Conservation (phyloP, 2,888 invertebrate genomes). For the Pemphredon lugubris region DNA sequence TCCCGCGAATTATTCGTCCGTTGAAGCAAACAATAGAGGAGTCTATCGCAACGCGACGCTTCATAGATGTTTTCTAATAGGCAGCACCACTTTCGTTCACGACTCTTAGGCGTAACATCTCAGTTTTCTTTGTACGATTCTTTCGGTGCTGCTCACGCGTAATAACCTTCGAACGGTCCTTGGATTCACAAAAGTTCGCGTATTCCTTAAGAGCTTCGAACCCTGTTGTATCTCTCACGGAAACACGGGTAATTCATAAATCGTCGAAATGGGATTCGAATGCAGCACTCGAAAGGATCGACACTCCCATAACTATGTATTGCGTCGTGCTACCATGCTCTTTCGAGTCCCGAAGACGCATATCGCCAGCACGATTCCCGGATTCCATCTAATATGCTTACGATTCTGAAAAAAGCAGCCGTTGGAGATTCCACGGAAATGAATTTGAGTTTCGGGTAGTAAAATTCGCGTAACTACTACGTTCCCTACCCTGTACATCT, state of each 20-base stretch:
- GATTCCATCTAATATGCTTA: constrained; percentile 1
- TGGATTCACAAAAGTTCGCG: too few species aligned
- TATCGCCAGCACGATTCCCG: constrained; percentile 37
- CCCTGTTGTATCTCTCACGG: too few species aligned
- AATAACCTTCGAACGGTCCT: not conserved
- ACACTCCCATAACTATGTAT: not conserved
- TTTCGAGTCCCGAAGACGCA: constrained; percentile 45
- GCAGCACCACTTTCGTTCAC: constrained; percentile 40
- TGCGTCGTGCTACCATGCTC: constrained; percentile 19
- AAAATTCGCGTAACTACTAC: constrained; percentile 6
- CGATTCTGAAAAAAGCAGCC: constrained; percentile 25
- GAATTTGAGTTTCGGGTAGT: constrained; percentile 3
- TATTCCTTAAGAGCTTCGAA: too few species aligned
- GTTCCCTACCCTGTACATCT: constrained; percentile 29
- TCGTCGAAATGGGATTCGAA: too few species aligned
- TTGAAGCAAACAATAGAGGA: too few species aligned
- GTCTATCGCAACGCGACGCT: constrained; percentile 20
- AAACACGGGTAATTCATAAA: too few species aligned
- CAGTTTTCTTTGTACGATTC: constrained; percentile 5
- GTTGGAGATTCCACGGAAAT: constrained; percentile 15
- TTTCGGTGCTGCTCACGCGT: not conserved
- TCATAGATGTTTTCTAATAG: constrained; percentile 21
- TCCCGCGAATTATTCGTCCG: too few species aligned
- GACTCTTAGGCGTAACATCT: constrained; percentile 35
- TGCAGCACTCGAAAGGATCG: constrained; percentile 16